Conservation (phyloP, 1,140 invertebrate species). For the Stegodyphus mimosarum region DNA sequence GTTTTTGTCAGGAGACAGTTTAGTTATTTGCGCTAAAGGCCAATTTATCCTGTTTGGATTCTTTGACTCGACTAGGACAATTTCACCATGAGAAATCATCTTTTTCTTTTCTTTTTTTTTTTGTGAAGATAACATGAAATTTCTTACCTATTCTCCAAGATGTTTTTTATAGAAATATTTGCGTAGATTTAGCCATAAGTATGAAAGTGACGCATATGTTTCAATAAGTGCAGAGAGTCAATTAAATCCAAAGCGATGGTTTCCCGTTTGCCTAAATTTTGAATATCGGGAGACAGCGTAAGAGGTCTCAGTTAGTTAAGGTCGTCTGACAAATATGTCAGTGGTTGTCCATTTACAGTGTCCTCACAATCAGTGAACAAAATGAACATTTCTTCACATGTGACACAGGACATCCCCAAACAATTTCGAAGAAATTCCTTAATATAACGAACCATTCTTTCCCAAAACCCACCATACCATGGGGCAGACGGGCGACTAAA, state of each 20-base stretch:
- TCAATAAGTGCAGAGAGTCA: conserved; percentile 18
- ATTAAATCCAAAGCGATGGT: conserved; percentile 10
- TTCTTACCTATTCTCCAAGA: neutral
- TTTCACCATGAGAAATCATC: no score
- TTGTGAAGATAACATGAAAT: no score
- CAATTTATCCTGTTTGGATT: no score
- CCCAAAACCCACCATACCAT: conserved; percentile 17
- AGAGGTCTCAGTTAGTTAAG: neutral
- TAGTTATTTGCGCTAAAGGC: no score
- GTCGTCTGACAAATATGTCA: neutral
- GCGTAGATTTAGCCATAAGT: conserved; percentile 4
- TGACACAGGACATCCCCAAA: neutral
- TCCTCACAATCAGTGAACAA: neutral
- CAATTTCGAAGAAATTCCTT: conserved; percentile 28
- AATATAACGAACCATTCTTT: conserved; percentile 11
- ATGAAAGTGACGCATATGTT: conserved; percentile 10
- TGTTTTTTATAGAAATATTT: conserved; percentile 18
- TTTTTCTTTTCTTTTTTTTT: no score
- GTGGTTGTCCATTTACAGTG: conserved; percentile 3
- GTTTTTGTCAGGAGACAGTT: no score
- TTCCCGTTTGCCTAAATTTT: neutral
- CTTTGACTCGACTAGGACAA: no score
- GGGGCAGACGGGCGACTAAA: conserved; percentile 12
- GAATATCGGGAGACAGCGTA: conserved; percentile 1
- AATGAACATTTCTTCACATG: conserved; percentile 19